Percentiles rank a stretch among this genome's conserved stretches.
phyloP scores from a whole-genome alignment of 2,888 invertebrate genomes.

The Bimastos eiseni region DNA sequence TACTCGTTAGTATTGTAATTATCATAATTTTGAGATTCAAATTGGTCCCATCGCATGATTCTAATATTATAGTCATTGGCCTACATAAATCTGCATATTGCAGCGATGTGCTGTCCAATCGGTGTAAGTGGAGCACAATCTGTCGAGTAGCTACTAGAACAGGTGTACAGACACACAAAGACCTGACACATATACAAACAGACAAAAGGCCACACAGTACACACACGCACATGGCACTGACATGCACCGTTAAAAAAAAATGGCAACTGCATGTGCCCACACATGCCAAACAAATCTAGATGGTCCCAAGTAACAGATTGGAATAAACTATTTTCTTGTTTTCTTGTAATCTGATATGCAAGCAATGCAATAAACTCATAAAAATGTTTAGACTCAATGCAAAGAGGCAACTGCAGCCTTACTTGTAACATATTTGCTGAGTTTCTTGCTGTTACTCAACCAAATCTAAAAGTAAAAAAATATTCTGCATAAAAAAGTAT shows the following conservation, averaged over 20 bases:
- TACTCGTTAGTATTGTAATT: background rate
- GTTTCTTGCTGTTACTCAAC: slow-evolving; percentile 14
- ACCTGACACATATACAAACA: background rate
- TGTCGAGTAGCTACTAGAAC: background rate
- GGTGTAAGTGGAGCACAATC: too few relatives aligned
- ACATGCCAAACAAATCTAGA: background rate
- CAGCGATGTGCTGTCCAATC: background rate
- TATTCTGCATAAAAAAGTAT: background rate
- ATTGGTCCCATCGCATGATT: background rate
- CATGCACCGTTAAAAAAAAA: background rate
- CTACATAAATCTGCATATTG: slow-evolving; percentile 1
- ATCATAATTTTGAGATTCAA: background rate
- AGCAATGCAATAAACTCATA: background rate
- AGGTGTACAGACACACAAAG: background rate
- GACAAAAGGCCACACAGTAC: too few relatives aligned
- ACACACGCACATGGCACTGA: background rate
- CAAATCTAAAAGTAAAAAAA: background rate
- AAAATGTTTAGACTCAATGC: background rate
- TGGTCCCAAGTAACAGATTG: background rate
- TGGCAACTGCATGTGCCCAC: background rate
- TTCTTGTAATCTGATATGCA: background rate
- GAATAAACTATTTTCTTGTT: background rate
- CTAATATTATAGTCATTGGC: background rate
- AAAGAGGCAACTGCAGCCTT: background rate
- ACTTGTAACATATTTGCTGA: slow-evolving; percentile 17